phyloP scores from a whole-genome alignment of 2,797 vertebrate genomes.

The Lagorchestes hirsutus region DNA sequence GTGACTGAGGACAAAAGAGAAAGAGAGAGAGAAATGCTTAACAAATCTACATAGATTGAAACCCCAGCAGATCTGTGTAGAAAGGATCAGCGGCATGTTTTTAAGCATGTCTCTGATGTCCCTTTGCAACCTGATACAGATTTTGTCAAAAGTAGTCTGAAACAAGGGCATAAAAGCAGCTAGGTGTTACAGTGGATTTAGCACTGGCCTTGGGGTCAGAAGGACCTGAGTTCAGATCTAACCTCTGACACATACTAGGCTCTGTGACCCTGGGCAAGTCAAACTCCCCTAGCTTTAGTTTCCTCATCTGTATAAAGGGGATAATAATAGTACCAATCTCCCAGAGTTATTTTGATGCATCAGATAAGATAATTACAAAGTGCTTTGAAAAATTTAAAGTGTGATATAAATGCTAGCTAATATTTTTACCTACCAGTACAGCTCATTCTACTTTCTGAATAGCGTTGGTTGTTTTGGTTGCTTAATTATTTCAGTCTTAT shows the following conservation, averaged over 20 bases:
- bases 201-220: not conserved
- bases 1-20: conserved; percentile 82
- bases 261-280: not conserved
- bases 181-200: not conserved
- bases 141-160: not conserved
- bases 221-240: not conserved
- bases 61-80: not conserved
- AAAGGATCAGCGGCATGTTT: not conserved
- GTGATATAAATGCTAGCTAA: not conserved
- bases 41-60: conserved; percentile 39
- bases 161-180: not conserved
- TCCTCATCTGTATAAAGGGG: not conserved
- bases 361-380: not conserved
- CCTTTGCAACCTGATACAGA: not conserved
- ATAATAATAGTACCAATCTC: not conserved
- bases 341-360: not conserved
- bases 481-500: not conserved
- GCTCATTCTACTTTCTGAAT: not conserved
- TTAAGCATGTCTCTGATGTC: conserved; percentile 14
- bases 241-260: not conserved
- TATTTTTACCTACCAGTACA: not conserved
- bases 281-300: not conserved
- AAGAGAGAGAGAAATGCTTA: conserved; percentile 53
- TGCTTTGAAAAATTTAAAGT: not conserved
- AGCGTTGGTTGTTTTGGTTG: not conserved